Conservation (phyloP, 2,888 invertebrate species). For the Caradrina clavipalpis region DNA sequence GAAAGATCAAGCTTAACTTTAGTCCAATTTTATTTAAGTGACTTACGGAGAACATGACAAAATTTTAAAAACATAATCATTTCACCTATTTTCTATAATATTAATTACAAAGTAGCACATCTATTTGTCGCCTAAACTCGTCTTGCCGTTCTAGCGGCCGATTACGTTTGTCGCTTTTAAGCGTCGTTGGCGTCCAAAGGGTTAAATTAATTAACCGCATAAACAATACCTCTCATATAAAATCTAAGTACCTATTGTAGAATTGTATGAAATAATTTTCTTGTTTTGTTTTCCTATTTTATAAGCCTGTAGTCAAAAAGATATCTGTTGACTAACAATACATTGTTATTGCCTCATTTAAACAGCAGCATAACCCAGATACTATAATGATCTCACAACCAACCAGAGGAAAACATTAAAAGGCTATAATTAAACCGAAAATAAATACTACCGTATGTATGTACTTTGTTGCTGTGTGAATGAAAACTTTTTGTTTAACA, state of each 20-base stretch:
- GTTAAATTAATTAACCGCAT: conserved; percentile 9
- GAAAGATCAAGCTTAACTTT: too few relatives aligned
- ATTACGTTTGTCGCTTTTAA: too few relatives aligned
- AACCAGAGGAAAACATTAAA: conserved; percentile 10
- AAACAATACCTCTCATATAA: background rate
- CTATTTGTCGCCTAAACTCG: too few relatives aligned
- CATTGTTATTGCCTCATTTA: background rate
- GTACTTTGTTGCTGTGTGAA: background rate
- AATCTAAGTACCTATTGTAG: background rate
- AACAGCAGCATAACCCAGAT: conserved; percentile 9
- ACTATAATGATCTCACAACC: background rate
- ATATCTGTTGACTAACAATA: background rate
- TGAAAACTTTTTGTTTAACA: background rate
- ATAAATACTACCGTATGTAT: conserved; percentile 8
- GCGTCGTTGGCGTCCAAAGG: too few relatives aligned
- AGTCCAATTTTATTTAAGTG: too few relatives aligned
- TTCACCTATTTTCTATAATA: too few relatives aligned
- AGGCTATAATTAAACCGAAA: conserved; percentile 14
- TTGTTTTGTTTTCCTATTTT: background rate
- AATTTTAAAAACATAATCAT: too few relatives aligned
- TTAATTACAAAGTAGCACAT: too few relatives aligned
- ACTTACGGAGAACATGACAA: too few relatives aligned
- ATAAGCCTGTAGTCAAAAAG: background rate
- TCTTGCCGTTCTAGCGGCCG: too few relatives aligned
- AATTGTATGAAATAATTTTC: background rate